These are phyloP conservation scores for Thaumetopoea pityocampa DNA, from an alignment of 1,140 invertebrate species.

Conservation along the genomic window DNA sequence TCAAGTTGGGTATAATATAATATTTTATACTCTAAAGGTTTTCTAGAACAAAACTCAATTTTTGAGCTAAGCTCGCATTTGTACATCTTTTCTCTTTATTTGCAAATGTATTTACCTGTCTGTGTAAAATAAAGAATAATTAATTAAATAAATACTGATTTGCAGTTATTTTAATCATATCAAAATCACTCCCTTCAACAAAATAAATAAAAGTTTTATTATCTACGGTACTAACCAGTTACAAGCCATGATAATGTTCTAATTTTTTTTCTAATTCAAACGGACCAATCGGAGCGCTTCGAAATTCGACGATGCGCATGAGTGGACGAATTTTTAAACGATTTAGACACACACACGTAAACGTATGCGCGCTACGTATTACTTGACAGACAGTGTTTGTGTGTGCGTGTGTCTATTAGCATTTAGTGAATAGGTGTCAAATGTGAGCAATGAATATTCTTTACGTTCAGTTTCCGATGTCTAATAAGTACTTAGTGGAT, in stretches of 20 bases:
- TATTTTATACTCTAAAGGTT: no score
- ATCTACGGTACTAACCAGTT: conserved; percentile 8
- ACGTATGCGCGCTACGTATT: background rate
- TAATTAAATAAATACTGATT: no score
- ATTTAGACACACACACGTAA: conserved; percentile 45
- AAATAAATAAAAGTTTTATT: conserved; percentile 1
- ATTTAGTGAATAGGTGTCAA: conserved; percentile 53
- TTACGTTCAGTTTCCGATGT: conserved; percentile 32
- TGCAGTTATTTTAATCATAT: no score
- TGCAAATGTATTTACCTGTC: no score
- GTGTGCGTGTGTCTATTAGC: conserved; percentile 34
- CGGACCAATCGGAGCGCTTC: conserved; percentile 29
- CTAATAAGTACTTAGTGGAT: no score
- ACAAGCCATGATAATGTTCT: conserved; percentile 14
- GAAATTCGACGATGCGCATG: conserved; percentile 35
- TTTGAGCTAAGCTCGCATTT: no score
- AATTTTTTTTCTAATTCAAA: conserved; percentile 32
- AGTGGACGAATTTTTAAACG: conserved; percentile 42
- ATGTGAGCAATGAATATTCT: conserved; percentile 34
- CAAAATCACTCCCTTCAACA: background rate
- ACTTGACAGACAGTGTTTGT: conserved; percentile 23
- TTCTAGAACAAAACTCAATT: no score
- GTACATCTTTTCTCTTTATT: no score
- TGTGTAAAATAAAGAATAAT: no score
- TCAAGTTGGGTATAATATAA: no score